Evolutionary conservation across 1,140 invertebrate species (phyloP).

Genomic region (Ceratina calcarata): DNA sequence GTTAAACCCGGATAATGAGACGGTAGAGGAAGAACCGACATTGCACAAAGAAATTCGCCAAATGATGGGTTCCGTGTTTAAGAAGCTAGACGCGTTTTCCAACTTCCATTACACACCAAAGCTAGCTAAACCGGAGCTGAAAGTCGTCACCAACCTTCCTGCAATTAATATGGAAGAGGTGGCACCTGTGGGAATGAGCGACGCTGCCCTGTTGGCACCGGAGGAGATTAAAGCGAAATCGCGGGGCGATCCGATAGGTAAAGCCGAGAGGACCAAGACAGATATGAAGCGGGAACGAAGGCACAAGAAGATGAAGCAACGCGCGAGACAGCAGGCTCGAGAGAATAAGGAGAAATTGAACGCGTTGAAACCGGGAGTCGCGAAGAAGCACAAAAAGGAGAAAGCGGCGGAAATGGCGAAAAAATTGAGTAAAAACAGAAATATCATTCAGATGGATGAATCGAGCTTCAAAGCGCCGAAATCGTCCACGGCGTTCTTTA

Average conservation of each 20-base stretch:
- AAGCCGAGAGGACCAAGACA: slow-evolving; percentile 89
- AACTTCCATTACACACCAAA: slow-evolving; percentile 98
- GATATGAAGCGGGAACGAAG: slow-evolving; percentile 95
- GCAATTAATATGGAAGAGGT: slow-evolving; percentile 97
- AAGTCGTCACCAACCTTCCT: slow-evolving; percentile 94
- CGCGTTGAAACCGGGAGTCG: slow-evolving; percentile 78
- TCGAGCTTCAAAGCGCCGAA: slow-evolving; percentile 83
- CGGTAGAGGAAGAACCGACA: slow-evolving; percentile 85
- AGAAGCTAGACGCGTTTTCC: slow-evolving; percentile 94
- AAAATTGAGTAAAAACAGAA: slow-evolving; percentile 84
- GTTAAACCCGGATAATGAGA: slow-evolving; percentile 80
- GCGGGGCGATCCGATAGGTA: slow-evolving; percentile 89
- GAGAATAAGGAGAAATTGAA: slow-evolving; percentile 81
- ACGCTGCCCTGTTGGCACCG: slow-evolving; percentile 93
- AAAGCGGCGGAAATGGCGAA: slow-evolving; percentile 81
- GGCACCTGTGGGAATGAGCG: slow-evolving; percentile 91
- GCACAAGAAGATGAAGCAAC: slow-evolving; percentile 91
- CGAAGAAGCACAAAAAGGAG: slow-evolving; percentile 83
- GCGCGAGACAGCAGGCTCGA: slow-evolving; percentile 79
- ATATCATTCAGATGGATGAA: slow-evolving; percentile 82
- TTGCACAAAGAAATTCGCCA: slow-evolving; percentile 84
- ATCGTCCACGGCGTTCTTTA: slow-evolving; percentile 91
- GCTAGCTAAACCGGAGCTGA: slow-evolving; percentile 90
- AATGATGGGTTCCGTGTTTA: slow-evolving; percentile 89
- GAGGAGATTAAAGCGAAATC: slow-evolving; percentile 93